Percentiles rank a stretch among this genome's conserved stretches.
phyloP scores from a whole-genome alignment of 2,888 invertebrate species.

The Phoenoteleia sp. region DNA sequence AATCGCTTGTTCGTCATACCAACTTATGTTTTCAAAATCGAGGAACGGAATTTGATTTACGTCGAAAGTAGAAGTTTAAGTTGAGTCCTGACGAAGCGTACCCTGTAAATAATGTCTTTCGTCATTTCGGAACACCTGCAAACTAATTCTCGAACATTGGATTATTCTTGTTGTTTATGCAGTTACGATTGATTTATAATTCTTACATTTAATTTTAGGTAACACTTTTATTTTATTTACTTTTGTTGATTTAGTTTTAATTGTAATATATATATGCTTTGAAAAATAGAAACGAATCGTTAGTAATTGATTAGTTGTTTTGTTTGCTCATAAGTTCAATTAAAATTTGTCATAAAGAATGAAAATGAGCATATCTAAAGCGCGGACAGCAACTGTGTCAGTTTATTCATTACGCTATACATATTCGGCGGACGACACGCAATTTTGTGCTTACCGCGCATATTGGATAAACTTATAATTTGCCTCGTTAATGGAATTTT shows the following conservation, averaged over 20 bases:
- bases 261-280: slow-evolving; percentile 19
- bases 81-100: slow-evolving; percentile 47
- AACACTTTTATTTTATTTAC: slow-evolving; percentile 44
- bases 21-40: slow-evolving; percentile 49
- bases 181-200: slow-evolving; percentile 47
- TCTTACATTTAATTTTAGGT: slow-evolving; percentile 52
- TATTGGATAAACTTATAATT: slow-evolving; percentile 55
- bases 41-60: slow-evolving; percentile 56
- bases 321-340: not conserved
- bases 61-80: slow-evolving; percentile 55
- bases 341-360: slow-evolving; percentile 21
- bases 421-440: slow-evolving; percentile 62
- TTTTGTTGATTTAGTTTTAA: slow-evolving; percentile 27
- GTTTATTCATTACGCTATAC: slow-evolving; percentile 68
- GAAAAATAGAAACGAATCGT: slow-evolving; percentile 43
- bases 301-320: slow-evolving; percentile 33
- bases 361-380: slow-evolving; percentile 65
- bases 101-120: slow-evolving; percentile 62
- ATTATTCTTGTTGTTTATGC: slow-evolving; percentile 50
- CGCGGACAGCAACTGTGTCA: slow-evolving; percentile 77
- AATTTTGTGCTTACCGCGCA: slow-evolving; percentile 58
- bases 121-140: slow-evolving; percentile 54
- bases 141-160: slow-evolving; percentile 67
- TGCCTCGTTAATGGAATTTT: slow-evolving; percentile 56
- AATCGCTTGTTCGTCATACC: slow-evolving; percentile 37